Base-by-base conservation (phyloP, 2,888 invertebrate genomes). In the Strigamia transsilvanica region DNA sequence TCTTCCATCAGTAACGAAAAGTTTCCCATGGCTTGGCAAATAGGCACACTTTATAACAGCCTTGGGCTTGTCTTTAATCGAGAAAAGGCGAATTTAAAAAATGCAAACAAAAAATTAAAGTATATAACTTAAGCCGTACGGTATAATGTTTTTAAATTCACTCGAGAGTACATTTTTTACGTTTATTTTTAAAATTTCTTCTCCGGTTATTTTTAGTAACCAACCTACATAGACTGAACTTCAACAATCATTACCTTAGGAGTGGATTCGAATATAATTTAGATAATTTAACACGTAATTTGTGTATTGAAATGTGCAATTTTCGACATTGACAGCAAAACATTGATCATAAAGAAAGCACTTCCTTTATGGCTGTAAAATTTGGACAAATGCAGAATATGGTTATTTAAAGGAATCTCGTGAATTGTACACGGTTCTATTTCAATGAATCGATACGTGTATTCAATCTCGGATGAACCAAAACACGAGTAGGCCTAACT, bases 1-100 rank as follows among this genome's bases (percentile, higher is more conserved):
- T 86, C 91, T 91, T 85, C 92, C 93, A 90, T 96, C 94, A 89
- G 94, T 94, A 86, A 95, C 93, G 85, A 96, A 91, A 85, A 96
- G 92, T 87, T 94, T 92, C 88, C 96, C 96, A 86, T 93, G 92
- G 84, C 93, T 93, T 83, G 86, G 85, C 81, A 88, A 82, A 83
- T 88, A 88, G 27, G 84, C 82, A 84, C 87, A 87, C 51, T 85
- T 83, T 21, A 87, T 84, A 32, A 83, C 82, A 77, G 86, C 86
- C 80, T 84, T 85, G 79, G 84, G 84, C 73, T 73, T 27, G 18
- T 32, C 32, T 73, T 32, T 10, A 27, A 73, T 13, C 7, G 13
- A 73, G 10, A 15, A 73, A 73, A 13, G 1, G 13, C 12, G 18
- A 73, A 73, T 73, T 23, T 12, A 73, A 73, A 15, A 27, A 23